Conservation (phyloP, 2,888 invertebrate species). For the Psylliodes chrysocephalus region DNA sequence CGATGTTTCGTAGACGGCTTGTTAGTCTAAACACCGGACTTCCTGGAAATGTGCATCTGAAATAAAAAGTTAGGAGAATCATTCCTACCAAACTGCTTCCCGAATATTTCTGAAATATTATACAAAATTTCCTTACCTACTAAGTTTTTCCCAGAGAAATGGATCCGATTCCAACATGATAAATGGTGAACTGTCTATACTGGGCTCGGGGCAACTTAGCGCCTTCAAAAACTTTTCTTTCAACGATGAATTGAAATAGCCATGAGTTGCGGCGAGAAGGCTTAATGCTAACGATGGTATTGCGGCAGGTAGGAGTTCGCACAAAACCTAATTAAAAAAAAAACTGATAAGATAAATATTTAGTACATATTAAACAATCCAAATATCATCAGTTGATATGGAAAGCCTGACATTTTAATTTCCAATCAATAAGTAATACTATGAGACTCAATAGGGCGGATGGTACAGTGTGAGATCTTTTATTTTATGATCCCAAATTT, state of each 20-base stretch:
- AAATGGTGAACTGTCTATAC: conserved; percentile 61
- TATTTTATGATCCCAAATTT: no score
- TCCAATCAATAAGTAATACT: no score
- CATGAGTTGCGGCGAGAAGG: conserved; percentile 70
- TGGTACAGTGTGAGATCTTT: no score
- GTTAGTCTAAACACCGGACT: conserved; percentile 67
- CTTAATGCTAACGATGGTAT: conserved; percentile 73
- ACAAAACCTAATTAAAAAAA: conserved; percentile 59
- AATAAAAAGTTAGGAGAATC: no score
- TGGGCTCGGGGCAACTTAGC: conserved; percentile 67
- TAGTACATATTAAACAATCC: no score
- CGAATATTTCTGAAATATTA: no score
- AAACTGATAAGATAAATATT: no score
- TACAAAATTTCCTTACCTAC: conserved; percentile 55
- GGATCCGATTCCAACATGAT: conserved; percentile 71
- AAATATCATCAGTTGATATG: no score
- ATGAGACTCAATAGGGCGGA: no score
- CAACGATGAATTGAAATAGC: conserved; percentile 70
- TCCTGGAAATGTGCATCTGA: conserved; percentile 72
- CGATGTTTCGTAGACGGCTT: conserved; percentile 62
- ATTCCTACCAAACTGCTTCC: no score
- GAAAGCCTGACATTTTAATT: no score
- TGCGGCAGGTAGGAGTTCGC: conserved; percentile 74
- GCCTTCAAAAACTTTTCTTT: conserved; percentile 64
- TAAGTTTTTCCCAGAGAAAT: conserved; percentile 71